Evolutionary conservation across 2,888 invertebrate species (phyloP).

Genomic region (Spisula solida): DNA sequence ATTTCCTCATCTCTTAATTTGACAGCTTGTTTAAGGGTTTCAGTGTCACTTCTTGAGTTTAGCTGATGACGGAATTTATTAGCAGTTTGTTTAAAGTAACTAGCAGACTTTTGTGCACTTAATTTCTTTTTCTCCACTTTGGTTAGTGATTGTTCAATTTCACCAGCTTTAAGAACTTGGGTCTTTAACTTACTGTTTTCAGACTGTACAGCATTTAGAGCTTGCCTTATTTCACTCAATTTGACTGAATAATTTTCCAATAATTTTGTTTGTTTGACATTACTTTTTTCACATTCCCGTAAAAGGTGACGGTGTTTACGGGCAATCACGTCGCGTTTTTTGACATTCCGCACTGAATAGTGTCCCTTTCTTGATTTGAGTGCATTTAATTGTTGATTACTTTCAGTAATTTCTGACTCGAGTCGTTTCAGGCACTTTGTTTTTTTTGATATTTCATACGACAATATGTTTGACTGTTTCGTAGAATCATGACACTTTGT

Average conservation of each 20-base stretch:
- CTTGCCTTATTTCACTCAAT: not conserved
- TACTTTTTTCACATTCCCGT: not conserved
- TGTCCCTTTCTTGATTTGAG: not conserved
- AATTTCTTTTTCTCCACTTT: not conserved
- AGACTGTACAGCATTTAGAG: not conserved
- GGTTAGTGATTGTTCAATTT: not conserved
- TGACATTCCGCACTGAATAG: not conserved
- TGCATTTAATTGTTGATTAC: not conserved
- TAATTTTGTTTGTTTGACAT: not conserved
- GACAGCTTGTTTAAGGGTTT: not conserved
- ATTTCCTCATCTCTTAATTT: not conserved
- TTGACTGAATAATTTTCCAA: not conserved
- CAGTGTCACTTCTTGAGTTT: not conserved
- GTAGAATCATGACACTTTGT: not conserved
- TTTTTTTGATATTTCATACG: not conserved
- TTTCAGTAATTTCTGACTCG: not conserved
- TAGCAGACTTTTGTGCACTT: not conserved
- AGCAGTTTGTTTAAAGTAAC: not conserved
- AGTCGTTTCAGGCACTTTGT: not conserved
- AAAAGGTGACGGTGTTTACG: not conserved
- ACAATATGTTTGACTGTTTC: not conserved
- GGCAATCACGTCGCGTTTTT: not conserved
- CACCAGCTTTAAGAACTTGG: not conserved
- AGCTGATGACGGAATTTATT: not conserved
- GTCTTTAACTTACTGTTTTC: not conserved